phyloP scores from a whole-genome alignment of 2,797 vertebrate genomes.

The Apogon talboti region DNA sequence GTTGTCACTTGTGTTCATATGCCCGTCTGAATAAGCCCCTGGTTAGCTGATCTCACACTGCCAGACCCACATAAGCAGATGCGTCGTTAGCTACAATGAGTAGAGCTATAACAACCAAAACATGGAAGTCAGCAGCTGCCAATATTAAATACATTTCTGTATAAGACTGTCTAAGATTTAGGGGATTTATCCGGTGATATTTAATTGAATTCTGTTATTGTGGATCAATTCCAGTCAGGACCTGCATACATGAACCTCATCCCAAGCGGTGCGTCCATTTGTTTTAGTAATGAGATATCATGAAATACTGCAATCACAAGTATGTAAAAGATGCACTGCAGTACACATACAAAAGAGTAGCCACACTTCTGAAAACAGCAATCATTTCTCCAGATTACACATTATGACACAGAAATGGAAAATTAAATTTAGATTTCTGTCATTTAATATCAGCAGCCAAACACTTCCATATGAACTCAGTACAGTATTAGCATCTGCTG shows the following conservation, averaged over 20 bases:
- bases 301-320: no score
- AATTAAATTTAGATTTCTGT: neutral
- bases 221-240: no score
- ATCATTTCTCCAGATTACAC: neutral
- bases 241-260: no score
- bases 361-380: no score
- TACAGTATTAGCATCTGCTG: conserved; percentile 18
- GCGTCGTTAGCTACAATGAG: conserved; percentile 26
- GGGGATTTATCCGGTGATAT: no score
- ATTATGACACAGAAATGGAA: neutral
- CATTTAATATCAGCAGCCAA: conserved; percentile 4
- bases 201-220: no score
- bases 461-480: neutral
- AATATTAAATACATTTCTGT: conserved; percentile 1
- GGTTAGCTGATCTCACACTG: conserved; percentile 52
- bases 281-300: no score
- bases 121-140: conserved; percentile 14
- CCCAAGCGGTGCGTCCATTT: no score
- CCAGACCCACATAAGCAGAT: conserved; percentile 48
- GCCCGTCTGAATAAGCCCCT: conserved; percentile 64
- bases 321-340: no score
- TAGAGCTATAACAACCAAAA: conserved; percentile 6
- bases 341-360: no score
- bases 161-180: neutral
- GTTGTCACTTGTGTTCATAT: conserved; percentile 4